Evolutionary conservation across 2,888 invertebrate species (phyloP).

Genomic region (Meandrusa payeni): DNA sequence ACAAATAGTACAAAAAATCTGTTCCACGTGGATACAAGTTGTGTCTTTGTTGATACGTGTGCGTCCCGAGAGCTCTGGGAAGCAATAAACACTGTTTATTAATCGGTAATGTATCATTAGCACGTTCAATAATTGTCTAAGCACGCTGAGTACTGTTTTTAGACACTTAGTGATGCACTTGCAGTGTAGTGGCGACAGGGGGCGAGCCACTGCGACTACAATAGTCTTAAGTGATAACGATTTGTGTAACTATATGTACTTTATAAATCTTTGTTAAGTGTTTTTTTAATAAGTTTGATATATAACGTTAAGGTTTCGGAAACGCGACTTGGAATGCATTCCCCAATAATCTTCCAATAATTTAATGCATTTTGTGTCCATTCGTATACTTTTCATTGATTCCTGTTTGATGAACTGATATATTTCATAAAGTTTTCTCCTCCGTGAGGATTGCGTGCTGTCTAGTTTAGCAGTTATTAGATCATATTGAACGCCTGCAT

Average conservation of each 20-base stretch:
- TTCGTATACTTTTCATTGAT: slow-evolving; percentile 32
- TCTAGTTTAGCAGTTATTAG: slow-evolving; percentile 7
- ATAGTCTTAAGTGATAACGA: slow-evolving; percentile 42
- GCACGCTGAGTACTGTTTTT: slow-evolving; percentile 48
- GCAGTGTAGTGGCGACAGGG: slow-evolving; percentile 32
- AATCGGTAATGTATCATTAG: slow-evolving; percentile 39
- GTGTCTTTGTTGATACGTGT: neutral
- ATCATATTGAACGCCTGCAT: slow-evolving; percentile 9
- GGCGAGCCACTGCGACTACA: slow-evolving; percentile 41
- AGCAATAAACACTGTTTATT: slow-evolving; percentile 6
- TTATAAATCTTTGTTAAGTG: slow-evolving; percentile 57
- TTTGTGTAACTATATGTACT: slow-evolving; percentile 43
- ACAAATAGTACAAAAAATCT: slow-evolving; percentile 24
- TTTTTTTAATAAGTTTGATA: slow-evolving; percentile 65
- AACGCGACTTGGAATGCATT: slow-evolving; percentile 62
- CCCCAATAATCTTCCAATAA: slow-evolving; percentile 63
- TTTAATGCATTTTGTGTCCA: slow-evolving; percentile 57
- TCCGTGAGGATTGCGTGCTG: slow-evolving; percentile 43
- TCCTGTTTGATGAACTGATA: slow-evolving; percentile 17
- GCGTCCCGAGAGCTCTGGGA: neutral
- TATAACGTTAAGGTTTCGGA: slow-evolving; percentile 41
- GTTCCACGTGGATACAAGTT: slow-evolving; percentile 2
- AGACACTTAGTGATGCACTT: slow-evolving; percentile 44
- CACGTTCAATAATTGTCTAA: slow-evolving; percentile 45
- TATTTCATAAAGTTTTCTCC: slow-evolving; percentile 35